Evolutionary conservation across 2,797 vertebrate genomes (phyloP).

Genomic region (Tamandua tetradactyla): DNA sequence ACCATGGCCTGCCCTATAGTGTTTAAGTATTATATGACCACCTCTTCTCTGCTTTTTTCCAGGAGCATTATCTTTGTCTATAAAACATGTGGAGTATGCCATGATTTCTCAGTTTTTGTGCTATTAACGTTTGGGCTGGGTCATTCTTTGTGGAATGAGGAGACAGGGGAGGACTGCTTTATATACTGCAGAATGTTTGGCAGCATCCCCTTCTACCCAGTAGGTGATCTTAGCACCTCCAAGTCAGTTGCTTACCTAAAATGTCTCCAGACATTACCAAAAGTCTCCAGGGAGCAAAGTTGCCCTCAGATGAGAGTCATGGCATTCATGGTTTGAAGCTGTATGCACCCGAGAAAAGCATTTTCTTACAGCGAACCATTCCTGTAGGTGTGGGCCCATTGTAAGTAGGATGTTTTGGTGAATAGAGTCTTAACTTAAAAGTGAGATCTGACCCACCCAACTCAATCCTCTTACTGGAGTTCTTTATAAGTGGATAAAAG

Average conservation of each 20-base stretch:
- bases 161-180: fast-evolving
- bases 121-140: not conserved
- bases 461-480: too few species aligned
- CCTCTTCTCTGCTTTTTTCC: not conserved
- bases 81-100: not conserved
- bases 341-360: too few species aligned
- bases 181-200: not conserved
- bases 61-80: not conserved
- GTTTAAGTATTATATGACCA: not conserved
- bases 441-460: too few species aligned
- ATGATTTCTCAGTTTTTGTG: not conserved
- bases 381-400: too few species aligned
- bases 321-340: not conserved
- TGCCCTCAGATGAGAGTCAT: not conserved
- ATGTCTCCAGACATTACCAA: not conserved
- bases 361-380: too few species aligned
- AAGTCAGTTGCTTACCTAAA: not conserved
- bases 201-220: not conserved
- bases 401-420: too few species aligned
- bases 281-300: not conserved
- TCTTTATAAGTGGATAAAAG: too few species aligned
- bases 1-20: too few species aligned
- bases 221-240: not conserved
- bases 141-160: not conserved
- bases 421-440: too few species aligned